Evolutionary conservation across 2,797 vertebrate species (phyloP).

Genomic region (Xerus rutilus): DNA sequence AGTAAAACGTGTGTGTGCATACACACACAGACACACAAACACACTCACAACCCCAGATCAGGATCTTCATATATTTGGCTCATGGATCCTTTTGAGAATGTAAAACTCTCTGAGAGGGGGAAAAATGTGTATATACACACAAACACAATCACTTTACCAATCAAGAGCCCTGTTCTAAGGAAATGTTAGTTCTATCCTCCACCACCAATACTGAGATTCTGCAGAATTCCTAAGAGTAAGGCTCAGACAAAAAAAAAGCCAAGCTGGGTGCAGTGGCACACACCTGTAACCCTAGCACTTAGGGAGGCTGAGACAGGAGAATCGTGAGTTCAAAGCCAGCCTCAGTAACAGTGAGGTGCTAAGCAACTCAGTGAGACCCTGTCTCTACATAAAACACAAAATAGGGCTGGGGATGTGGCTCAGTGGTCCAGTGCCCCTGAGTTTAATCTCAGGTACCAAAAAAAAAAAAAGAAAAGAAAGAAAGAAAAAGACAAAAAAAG

Average conservation of each 20-base stretch:
- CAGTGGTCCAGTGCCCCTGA: no score
- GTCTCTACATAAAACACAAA: no score
- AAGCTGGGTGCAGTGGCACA: no score
- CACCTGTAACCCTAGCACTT: no score
- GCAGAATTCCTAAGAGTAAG: not conserved
- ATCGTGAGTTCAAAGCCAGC: no score
- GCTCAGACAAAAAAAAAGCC: not conserved
- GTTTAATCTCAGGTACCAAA: no score
- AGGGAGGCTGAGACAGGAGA: no score
- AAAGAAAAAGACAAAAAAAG: not conserved
- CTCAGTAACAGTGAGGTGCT: no score
- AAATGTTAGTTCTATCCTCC: not conserved
- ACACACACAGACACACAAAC: no score
- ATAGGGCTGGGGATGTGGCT: no score
- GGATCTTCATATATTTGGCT: not conserved
- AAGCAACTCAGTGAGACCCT: no score
- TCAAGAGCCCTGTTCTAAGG: not conserved
- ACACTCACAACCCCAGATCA: not conserved
- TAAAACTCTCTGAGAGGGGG: not conserved
- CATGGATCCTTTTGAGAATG: not conserved
- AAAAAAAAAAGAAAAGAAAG: not conserved
- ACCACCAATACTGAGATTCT: not conserved
- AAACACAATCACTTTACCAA: not conserved
- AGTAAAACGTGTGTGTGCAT: not conserved
- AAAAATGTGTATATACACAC: not conserved